Evolutionary conservation across 2,888 invertebrate genomes (phyloP).

Genomic region (Rosalia funebris): DNA sequence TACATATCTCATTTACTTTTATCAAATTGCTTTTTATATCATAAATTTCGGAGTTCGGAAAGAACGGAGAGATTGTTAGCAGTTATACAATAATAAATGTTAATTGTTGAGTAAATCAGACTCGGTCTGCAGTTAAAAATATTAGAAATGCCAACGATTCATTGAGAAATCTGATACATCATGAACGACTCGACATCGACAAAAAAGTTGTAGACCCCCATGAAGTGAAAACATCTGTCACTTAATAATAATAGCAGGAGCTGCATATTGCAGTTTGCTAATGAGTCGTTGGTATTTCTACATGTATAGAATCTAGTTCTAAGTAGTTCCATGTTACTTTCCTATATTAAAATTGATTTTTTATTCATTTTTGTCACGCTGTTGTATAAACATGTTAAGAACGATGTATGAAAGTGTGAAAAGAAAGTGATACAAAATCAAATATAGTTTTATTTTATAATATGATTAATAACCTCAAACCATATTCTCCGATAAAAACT

Average conservation of each 20-base stretch:
- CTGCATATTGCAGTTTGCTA: slow-evolving; percentile 27
- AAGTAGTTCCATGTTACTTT: slow-evolving; percentile 54
- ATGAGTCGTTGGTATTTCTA: slow-evolving; percentile 39
- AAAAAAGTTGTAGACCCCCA: too few species aligned
- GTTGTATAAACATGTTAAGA: slow-evolving; percentile 61
- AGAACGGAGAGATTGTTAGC: slow-evolving; percentile 55
- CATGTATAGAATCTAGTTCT: slow-evolving; percentile 43
- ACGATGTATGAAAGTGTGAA: slow-evolving; percentile 63
- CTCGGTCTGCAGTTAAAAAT: slow-evolving; percentile 37
- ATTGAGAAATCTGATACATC: slow-evolving; percentile 1
- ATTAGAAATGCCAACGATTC: slow-evolving; percentile 13
- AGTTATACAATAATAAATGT: slow-evolving; percentile 49
- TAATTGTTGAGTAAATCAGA: slow-evolving; percentile 52
- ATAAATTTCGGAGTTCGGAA: slow-evolving; percentile 50
- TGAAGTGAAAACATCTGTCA: neutral
- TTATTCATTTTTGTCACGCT: slow-evolving; percentile 56
- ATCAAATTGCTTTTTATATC: slow-evolving; percentile 59
- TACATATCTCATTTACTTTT: slow-evolving; percentile 56
- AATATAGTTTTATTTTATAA: slow-evolving; percentile 32
- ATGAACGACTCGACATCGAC: too few species aligned
- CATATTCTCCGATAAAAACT: too few species aligned
- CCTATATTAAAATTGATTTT: slow-evolving; percentile 53
- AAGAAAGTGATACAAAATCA: slow-evolving; percentile 56
- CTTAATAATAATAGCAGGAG: slow-evolving; percentile 1
- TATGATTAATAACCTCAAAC: too few species aligned